These are phyloP conservation scores for Hecatera dysodea DNA, from an alignment of 2,888 invertebrate genomes.

Conservation along the genomic window DNA sequence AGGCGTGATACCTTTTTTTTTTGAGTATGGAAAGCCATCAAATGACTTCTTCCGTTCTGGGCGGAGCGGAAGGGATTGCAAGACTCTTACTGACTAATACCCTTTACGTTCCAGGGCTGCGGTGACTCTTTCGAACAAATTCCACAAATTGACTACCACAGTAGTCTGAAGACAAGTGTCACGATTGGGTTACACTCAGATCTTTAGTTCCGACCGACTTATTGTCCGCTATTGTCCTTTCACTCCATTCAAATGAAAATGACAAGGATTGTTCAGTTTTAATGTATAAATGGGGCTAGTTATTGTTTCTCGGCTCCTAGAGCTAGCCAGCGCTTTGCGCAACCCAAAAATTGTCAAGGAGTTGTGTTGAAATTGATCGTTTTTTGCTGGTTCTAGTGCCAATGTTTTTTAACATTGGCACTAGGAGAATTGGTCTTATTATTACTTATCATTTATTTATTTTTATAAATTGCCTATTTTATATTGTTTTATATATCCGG, in stretches of 20 bases:
- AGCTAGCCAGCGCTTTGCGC: constrained; percentile 1
- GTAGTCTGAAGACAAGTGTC: background rate
- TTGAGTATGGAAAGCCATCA: too few species aligned
- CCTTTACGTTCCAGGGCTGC: too few species aligned
- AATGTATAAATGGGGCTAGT: constrained; percentile 15
- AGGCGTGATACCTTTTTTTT: too few species aligned
- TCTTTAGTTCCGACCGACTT: constrained; percentile 23
- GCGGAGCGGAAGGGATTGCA: too few species aligned
- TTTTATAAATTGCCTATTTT: too few species aligned
- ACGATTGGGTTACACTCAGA: constrained; percentile 20
- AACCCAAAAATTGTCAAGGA: background rate
- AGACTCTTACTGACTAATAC: too few species aligned
- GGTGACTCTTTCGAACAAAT: too few species aligned
- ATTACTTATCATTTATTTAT: too few species aligned
- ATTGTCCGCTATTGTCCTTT: constrained; percentile 15
- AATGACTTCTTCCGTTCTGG: too few species aligned
- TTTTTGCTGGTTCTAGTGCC: background rate
- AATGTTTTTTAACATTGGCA: background rate
- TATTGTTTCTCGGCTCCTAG: constrained; percentile 13
- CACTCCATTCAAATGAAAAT: constrained; percentile 22
- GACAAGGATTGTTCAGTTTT: constrained; percentile 26
- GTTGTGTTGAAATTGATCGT: background rate
- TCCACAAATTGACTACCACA: background rate
- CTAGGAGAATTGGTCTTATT: background rate
- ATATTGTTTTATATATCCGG: too few species aligned